A percentile compares a stretch with the other conserved stretches of the same genome.
phyloP scores from a whole-genome alignment of 2,113 vertebrate genomes.

The Sturnira hondurensis region DNA sequence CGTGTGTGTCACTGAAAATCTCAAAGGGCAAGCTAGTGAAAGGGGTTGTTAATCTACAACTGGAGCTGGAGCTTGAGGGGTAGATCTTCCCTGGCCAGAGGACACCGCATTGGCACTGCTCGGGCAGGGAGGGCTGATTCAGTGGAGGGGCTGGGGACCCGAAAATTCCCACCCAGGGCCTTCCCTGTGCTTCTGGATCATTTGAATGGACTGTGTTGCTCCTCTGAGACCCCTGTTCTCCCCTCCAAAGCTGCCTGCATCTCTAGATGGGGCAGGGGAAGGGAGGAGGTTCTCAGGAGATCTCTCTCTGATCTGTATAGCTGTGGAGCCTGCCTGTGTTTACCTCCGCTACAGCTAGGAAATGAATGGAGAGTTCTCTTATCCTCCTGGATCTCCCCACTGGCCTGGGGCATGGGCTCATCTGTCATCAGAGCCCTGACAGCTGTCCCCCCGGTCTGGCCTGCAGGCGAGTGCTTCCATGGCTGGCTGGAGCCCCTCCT shows the following conservation, averaged over 20 bases:
- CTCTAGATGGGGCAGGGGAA: background rate
- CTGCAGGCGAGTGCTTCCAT: slow-evolving; percentile 94
- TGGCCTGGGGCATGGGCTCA: background rate
- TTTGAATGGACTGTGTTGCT: background rate
- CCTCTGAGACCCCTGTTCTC: background rate
- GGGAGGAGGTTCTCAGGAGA: background rate
- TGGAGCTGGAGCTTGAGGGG: background rate
- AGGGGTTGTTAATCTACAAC: background rate
- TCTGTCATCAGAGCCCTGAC: background rate
- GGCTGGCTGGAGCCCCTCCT: slow-evolving; percentile 96
- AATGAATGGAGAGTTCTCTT: background rate
- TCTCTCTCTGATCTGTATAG: background rate
- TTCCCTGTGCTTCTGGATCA: background rate
- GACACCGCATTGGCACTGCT: background rate
- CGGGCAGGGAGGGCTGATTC: background rate
- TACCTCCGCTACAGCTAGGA: background rate
- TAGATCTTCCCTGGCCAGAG: background rate
- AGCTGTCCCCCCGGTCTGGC: background rate
- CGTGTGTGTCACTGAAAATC: background rate
- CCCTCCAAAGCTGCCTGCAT: background rate
- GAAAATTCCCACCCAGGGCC: background rate
- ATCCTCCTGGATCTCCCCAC: background rate
- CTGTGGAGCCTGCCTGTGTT: background rate
- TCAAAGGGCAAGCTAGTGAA: background rate
- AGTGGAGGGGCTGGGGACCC: background rate